Conservation (phyloP, 2,797 vertebrate species). For the Potorous gilbertii region DNA sequence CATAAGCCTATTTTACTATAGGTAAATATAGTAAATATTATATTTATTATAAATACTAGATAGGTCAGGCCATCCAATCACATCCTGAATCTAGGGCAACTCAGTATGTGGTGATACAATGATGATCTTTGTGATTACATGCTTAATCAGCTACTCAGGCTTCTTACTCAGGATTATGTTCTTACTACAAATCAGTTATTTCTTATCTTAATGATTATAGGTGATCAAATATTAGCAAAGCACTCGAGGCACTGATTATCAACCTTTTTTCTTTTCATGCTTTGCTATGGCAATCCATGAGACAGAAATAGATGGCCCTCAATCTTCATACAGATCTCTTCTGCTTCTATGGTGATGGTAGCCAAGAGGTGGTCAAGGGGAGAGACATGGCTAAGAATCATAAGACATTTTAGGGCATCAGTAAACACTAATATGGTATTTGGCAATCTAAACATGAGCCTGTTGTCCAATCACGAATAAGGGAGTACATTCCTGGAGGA, state of each 20-base stretch:
- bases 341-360: background rate
- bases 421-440: background rate
- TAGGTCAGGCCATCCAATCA: background rate
- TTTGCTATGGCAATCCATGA: background rate
- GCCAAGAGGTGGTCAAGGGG: background rate
- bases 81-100: background rate
- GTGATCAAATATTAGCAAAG: background rate
- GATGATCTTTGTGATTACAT: too few relatives aligned
- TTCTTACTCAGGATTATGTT: background rate
- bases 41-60: background rate
- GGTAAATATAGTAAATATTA: too few relatives aligned
- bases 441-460: background rate
- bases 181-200: background rate
- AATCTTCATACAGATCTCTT: background rate
- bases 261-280: background rate
- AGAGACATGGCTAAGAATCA: background rate
- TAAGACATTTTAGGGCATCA: background rate
- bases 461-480: background rate
- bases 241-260: background rate
- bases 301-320: background rate
- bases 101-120: too few relatives aligned
- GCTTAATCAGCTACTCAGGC: background rate
- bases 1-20: background rate
- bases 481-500: background rate
- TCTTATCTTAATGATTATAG: background rate